Conservation (phyloP, 2,888 invertebrate genomes). For the Muscina levida region DNA sequence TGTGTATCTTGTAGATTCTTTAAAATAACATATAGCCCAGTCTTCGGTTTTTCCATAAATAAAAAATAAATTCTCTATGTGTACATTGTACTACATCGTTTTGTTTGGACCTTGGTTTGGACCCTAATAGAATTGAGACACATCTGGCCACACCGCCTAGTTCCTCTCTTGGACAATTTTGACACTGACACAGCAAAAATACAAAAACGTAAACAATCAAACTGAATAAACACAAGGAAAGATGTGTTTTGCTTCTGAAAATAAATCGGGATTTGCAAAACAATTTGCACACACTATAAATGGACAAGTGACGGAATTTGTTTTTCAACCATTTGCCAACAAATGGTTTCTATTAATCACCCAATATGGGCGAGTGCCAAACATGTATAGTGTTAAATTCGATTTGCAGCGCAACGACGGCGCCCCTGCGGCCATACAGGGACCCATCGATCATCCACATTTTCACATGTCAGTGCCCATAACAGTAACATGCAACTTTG, state of each 20-base stretch:
- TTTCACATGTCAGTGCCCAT: constrained; percentile 73
- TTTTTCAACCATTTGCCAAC: constrained; percentile 75
- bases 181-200: background rate
- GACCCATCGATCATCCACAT: constrained; percentile 70
- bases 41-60: no score
- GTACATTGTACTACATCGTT: no score
- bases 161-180: background rate
- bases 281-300: constrained; percentile 73
- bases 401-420: constrained; percentile 71
- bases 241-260: constrained; percentile 55
- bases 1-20: no score
- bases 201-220: constrained; percentile 16
- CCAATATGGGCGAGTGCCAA: constrained; percentile 75
- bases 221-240: background rate
- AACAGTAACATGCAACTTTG: constrained; percentile 74
- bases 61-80: no score
- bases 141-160: background rate
- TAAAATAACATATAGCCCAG: no score
- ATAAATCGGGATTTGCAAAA: constrained; percentile 71
- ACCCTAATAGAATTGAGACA: background rate
- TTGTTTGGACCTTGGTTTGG: no score
- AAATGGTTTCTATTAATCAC: constrained; percentile 77
- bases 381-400: constrained; percentile 74
- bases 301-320: constrained; percentile 74
- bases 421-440: constrained; percentile 55